These are phyloP conservation scores for Gasterosteus aculeatus DNA, from an alignment of 2,113 vertebrate genomes.

Conservation along the genomic window DNA sequence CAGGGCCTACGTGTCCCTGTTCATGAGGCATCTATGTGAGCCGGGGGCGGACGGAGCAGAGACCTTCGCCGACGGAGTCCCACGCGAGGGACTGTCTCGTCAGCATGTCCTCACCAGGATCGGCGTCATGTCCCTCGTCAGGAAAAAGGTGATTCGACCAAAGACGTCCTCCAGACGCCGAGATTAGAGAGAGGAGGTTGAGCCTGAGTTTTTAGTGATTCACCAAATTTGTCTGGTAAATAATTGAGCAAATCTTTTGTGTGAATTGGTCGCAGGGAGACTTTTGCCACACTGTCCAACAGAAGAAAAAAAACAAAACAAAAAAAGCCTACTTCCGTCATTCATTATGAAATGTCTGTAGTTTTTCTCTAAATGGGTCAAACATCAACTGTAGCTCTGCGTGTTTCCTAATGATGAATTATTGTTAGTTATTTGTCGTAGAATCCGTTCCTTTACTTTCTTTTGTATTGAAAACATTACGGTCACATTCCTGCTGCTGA, in stretches of 20 bases:
- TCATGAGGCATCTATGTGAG: constrained; percentile 97
- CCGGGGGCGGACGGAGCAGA: constrained; percentile 94
- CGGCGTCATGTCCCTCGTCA: constrained; percentile 97
- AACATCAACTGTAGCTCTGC: neutral
- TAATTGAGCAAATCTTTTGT: no score
- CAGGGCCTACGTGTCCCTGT: constrained; percentile 97
- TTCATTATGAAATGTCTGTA: neutral
- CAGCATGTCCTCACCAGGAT: constrained; percentile 98
- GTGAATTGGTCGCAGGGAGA: no score
- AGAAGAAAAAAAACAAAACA: no score
- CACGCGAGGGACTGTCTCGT: constrained; percentile 93
- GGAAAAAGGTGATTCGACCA: constrained; percentile 89
- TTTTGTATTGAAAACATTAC: neutral
- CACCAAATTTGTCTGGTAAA: no score
- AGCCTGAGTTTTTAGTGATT: no score
- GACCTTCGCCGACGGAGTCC: constrained; percentile 95
- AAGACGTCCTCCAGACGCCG: neutral
- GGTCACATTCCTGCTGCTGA: neutral
- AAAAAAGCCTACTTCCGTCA: neutral
- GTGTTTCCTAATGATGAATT: no score
- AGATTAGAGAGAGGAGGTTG: no score
- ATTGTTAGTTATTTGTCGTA: no score
- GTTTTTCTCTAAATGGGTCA: neutral
- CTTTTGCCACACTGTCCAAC: no score
- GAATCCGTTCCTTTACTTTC: neutral